These are phyloP conservation scores for Tipula confusa DNA, from an alignment of 2,888 invertebrate genomes.

Conservation along the genomic window DNA sequence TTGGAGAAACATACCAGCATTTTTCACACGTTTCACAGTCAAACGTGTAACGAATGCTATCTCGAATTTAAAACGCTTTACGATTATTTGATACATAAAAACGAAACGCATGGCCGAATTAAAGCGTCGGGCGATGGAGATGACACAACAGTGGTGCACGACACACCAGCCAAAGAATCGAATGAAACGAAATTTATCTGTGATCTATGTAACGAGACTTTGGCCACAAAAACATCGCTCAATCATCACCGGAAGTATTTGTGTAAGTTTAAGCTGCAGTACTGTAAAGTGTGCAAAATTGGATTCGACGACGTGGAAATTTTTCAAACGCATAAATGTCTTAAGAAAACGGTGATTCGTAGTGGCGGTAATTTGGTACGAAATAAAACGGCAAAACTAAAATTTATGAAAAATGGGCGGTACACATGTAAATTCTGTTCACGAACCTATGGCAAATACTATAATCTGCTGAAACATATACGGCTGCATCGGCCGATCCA, in stretches of 20 bases:
- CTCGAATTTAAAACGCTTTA: slow-evolving; percentile 26
- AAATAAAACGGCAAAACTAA: slow-evolving; percentile 4
- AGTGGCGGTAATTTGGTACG: not conserved
- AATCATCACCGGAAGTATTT: slow-evolving; percentile 46
- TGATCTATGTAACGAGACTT: slow-evolving; percentile 42
- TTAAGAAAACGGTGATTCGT: not conserved
- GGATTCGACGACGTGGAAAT: not conserved
- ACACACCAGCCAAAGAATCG: not conserved
- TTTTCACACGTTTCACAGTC: not conserved
- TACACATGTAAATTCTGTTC: slow-evolving; percentile 34
- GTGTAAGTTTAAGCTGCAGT: slow-evolving; percentile 39
- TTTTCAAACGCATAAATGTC: not conserved
- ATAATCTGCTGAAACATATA: slow-evolving; percentile 34
- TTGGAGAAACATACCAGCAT: not conserved
- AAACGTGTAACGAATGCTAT: not conserved
- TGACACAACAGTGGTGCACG: not conserved
- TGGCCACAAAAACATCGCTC: slow-evolving; percentile 43
- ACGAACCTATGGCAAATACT: slow-evolving; percentile 33
- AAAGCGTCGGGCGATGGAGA: not conserved
- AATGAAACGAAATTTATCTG: slow-evolving; percentile 38
- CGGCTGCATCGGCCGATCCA: slow-evolving; percentile 33
- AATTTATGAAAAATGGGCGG: slow-evolving; percentile 31
- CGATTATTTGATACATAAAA: slow-evolving; percentile 28
- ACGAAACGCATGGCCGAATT: not conserved
- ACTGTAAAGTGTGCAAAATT: slow-evolving; percentile 41